A percentile compares a stretch with the other conserved stretches of the same genome.
These are phyloP conservation scores for Elachura formosa DNA, from an alignment of 2,113 vertebrate species.

Conservation along the genomic window DNA sequence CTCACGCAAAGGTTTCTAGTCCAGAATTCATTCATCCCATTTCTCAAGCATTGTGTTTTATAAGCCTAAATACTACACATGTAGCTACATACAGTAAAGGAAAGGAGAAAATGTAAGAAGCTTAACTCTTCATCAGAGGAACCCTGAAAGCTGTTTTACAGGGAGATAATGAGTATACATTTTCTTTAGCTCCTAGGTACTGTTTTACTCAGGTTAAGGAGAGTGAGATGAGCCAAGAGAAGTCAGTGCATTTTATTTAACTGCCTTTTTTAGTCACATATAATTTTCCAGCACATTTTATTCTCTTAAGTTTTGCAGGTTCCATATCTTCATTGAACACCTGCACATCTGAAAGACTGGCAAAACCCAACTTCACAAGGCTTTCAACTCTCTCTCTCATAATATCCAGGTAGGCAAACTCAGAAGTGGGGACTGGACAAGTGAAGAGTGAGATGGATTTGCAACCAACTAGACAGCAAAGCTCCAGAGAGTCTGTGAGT, in stretches of 20 bases:
- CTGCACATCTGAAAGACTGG: neutral
- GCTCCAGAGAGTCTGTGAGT: neutral
- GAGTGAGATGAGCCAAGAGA: neutral
- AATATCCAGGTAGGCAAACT: neutral
- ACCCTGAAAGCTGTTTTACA: neutral
- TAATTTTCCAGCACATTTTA: neutral
- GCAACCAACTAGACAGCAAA: neutral
- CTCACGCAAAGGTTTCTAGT: neutral
- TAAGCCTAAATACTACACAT: neutral
- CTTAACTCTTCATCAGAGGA: neutral
- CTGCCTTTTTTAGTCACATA: neutral
- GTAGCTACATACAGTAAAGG: neutral
- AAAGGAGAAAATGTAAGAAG: neutral
- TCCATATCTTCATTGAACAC: neutral
- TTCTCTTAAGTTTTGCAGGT: neutral
- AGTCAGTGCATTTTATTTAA: neutral
- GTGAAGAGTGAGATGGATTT: neutral
- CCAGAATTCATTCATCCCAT: neutral
- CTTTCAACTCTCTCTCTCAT: neutral
- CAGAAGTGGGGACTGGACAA: neutral
- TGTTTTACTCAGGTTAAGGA: neutral
- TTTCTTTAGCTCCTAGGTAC: neutral
- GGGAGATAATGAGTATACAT: fast-evolving
- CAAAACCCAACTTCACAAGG: neutral
- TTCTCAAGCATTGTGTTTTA: neutral